Evolutionary conservation across 2,113 vertebrate species (phyloP).

Genomic region (Calyptomena viridis): DNA sequence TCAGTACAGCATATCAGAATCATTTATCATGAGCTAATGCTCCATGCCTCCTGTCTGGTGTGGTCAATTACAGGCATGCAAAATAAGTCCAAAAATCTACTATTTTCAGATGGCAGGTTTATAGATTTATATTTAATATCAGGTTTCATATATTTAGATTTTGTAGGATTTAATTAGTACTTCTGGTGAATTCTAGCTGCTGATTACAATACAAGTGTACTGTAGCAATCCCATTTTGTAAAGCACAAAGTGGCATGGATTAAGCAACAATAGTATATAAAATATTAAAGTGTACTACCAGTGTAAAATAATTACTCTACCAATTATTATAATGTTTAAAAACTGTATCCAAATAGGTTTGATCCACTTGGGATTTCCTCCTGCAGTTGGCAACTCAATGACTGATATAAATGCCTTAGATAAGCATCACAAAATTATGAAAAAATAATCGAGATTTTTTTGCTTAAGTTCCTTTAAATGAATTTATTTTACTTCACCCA

Average conservation of each 20-base stretch:
- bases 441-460: background rate
- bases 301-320: slow-evolving; percentile 44
- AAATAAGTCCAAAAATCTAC: background rate
- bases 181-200: background rate
- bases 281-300: slow-evolving; percentile 30
- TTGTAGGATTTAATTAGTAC: background rate
- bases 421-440: background rate
- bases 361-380: background rate
- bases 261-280: background rate
- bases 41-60: background rate
- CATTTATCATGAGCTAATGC: background rate
- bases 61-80: background rate
- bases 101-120: background rate
- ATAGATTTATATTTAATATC: background rate
- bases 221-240: background rate
- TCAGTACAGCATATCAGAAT: background rate
- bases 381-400: background rate
- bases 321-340: slow-evolving; percentile 35
- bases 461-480: background rate
- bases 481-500: background rate
- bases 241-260: background rate
- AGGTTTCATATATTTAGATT: background rate
- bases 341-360: slow-evolving; percentile 34
- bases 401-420: background rate
- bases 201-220: background rate